Conservation (phyloP, 2,113 vertebrate genomes). For the Agelaius tricolor region DNA sequence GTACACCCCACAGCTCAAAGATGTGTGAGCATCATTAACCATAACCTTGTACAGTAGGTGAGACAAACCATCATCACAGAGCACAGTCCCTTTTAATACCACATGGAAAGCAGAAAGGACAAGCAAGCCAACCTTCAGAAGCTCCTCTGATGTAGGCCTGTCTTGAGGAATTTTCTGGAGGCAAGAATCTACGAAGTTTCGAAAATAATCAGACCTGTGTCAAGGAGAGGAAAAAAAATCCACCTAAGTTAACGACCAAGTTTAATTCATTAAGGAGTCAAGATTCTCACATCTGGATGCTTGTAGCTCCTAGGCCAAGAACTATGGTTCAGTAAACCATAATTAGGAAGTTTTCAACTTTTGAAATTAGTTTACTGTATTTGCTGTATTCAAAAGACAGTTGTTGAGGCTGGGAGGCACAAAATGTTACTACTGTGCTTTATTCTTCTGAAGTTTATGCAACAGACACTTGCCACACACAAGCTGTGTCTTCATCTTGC, state of each 20-base stretch:
- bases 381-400: not conserved
- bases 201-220: slow-evolving; percentile 96
- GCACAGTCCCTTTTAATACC: not conserved
- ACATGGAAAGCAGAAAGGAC: not conserved
- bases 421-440: not conserved
- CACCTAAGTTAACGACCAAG: slow-evolving; percentile 29
- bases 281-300: not conserved
- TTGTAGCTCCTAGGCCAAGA: not conserved
- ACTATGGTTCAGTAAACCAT: not conserved
- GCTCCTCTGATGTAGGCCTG: slow-evolving; percentile 96
- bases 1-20: not conserved
- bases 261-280: slow-evolving; percentile 21
- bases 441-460: not conserved
- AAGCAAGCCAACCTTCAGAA: slow-evolving; percentile 87
- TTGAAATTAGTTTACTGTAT: not conserved
- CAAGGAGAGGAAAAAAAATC: slow-evolving; percentile 22
- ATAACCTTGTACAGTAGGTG: not conserved
- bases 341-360: not conserved
- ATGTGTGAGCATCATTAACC: not conserved
- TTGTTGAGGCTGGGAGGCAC: not conserved
- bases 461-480: not conserved
- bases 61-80: not conserved
- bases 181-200: slow-evolving; percentile 99
- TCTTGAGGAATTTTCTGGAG: slow-evolving; percentile 99
- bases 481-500: not conserved